Base-by-base conservation (phyloP, 2,888 invertebrate species). In the Tetramorium bicarinatum region DNA sequence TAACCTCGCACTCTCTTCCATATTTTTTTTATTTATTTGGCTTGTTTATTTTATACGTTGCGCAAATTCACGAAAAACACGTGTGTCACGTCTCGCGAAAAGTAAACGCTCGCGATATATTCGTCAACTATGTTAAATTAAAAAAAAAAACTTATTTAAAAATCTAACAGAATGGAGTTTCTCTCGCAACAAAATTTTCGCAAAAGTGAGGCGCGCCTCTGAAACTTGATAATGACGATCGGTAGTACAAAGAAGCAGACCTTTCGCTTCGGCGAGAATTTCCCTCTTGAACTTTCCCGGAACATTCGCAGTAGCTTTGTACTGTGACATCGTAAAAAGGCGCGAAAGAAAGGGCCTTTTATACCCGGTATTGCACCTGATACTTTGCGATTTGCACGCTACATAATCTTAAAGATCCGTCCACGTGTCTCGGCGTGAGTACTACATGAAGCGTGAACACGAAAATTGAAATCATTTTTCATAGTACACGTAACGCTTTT, bases 221-320 rank as follows among this genome's bases (percentile, higher is more conserved):
- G 83, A 81, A 87, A 88, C 69, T 87, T 66, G 76, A 87, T 88
- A 81, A 88, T 81, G 61, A 87, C 77, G 85, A 83, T 76, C 67
- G 29, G 44, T 49, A 18, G 64, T 44, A 56, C 72, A 71, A 47
- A 59, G 56, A 62, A n/a, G 47, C 59, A 38, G 54, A 44, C 49
- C 62, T 83, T 59, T 72, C 81, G 38, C 87, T 41, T 61, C 64
- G 41, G 9, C 52, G 81, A 56, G 67, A 85, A 87, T 80, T 85
- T 85, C 44, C 81, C 72, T 75, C 49, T 56, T 69, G 41, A 62
- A 80, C 82, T 87, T 76, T 66, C 47, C 56, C 71, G 41, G 25
- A 75, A 84, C 54, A 59, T 82, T 84, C 54, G 49, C 71, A 49
- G 79, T n/a, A 34, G 54, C 64, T 71, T 25, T 25, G 56, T 21